Conservation (phyloP, 2,797 vertebrate species). For the Epinephelus malabaricus region DNA sequence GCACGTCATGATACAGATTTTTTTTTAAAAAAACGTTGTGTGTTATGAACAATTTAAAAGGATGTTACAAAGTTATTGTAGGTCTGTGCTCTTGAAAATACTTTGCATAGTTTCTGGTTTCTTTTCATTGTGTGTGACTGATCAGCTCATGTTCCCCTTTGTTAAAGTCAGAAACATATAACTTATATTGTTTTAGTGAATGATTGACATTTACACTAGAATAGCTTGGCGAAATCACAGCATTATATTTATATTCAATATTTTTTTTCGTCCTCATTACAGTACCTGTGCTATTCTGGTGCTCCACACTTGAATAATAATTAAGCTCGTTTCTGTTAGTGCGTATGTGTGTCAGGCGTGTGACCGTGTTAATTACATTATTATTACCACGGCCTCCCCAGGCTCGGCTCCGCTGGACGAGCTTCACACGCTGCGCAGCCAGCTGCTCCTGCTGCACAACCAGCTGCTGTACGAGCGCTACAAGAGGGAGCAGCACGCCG, state of each 20-base stretch:
- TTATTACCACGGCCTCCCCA: slow-evolving; percentile 70
- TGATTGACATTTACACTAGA: background rate
- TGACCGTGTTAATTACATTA: slow-evolving; percentile 49
- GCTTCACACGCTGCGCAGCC: slow-evolving; percentile 94
- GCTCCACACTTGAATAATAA: slow-evolving; percentile 11
- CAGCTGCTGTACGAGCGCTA: slow-evolving; percentile 97
- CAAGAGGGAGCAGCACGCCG: slow-evolving; percentile 97
- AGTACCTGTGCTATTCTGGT: background rate
- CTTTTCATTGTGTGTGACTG: no score
- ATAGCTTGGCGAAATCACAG: background rate
- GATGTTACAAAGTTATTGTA: background rate
- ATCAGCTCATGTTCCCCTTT: background rate
- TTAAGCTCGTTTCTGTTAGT: background rate
- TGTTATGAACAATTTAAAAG: background rate
- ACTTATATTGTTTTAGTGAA: background rate
- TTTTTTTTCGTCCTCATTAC: background rate
- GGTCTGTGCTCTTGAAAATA: background rate
- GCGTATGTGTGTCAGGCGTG: slow-evolving; percentile 11
- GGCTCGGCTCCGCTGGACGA: slow-evolving; percentile 95
- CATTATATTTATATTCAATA: background rate
- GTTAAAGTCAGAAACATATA: background rate
- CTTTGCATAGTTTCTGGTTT: background rate
- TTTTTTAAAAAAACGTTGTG: background rate
- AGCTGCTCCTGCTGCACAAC: slow-evolving; percentile 95
- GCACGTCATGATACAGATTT: background rate